Percentiles rank a stretch among this genome's conserved stretches.
Conservation (phyloP, 2,113 vertebrate species). For the Pantherophis guttatus region DNA sequence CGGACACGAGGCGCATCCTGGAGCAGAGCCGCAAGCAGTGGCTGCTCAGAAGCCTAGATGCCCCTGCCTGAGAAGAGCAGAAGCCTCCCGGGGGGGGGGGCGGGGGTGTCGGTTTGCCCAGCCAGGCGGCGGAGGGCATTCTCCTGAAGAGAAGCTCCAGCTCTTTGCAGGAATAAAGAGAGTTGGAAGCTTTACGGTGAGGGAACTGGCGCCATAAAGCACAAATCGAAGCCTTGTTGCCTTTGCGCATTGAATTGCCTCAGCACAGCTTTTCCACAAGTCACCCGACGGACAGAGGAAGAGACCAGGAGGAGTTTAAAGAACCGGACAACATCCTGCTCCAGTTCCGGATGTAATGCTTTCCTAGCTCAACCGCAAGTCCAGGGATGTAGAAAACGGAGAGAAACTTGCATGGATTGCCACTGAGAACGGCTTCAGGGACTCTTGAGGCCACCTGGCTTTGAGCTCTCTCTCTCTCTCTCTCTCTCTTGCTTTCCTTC, state of each 20-base stretch:
- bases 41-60: neutral
- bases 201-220: too few relatives aligned
- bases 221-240: neutral
- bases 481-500: too few relatives aligned
- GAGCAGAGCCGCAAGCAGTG: neutral
- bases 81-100: neutral
- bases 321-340: neutral
- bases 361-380: neutral
- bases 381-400: neutral
- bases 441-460: accelerated
- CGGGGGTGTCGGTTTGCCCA: too few relatives aligned
- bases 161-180: neutral
- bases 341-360: neutral
- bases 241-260: too few relatives aligned
- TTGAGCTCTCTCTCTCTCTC: neutral
- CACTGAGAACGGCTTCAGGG: neutral
- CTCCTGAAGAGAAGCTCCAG: too few relatives aligned
- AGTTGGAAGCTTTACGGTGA: neutral
- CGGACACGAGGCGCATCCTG: accelerated
- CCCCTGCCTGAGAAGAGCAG: neutral
- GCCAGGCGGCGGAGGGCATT: too few relatives aligned
- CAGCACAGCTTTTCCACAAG: neutral
- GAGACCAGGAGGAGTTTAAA: neutral
- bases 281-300: neutral
- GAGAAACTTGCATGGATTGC: neutral